Percentiles rank a stretch among this genome's conserved stretches.
Evolutionary conservation across 2,113 vertebrate species (phyloP).

Genomic region (Nannobrachium achirus): DNA sequence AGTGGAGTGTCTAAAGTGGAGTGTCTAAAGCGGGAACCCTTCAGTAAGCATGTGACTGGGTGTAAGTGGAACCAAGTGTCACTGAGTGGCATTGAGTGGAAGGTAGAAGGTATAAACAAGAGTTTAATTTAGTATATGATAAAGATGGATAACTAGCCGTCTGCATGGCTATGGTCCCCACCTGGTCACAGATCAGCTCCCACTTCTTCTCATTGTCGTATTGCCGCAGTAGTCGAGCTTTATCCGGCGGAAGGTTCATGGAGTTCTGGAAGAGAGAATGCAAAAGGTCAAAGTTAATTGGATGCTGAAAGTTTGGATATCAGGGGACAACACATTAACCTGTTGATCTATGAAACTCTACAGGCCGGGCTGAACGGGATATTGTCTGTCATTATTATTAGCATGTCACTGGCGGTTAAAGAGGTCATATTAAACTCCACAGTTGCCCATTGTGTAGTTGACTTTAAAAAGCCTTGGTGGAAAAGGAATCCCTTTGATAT

Average conservation of each 20-base stretch:
- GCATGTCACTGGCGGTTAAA: neutral
- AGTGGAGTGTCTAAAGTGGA: neutral
- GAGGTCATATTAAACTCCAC: neutral
- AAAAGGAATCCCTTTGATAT: slow-evolving; percentile 19
- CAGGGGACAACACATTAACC: neutral
- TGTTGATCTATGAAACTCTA: neutral
- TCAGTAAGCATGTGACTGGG: too few relatives aligned
- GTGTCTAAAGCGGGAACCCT: neutral
- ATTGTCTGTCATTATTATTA: neutral
- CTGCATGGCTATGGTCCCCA: slow-evolving; percentile 53
- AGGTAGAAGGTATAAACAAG: too few relatives aligned
- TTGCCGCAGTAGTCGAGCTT: slow-evolving; percentile 93
- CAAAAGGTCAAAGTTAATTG: slow-evolving; percentile 42
- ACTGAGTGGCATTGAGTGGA: too few relatives aligned
- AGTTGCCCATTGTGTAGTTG: neutral
- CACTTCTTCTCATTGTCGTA: slow-evolving; percentile 99
- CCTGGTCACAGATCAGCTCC: slow-evolving; percentile 99
- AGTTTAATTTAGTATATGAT: neutral
- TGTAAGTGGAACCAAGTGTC: too few relatives aligned
- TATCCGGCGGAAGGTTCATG: slow-evolving; percentile 98
- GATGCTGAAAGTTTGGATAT: slow-evolving; percentile 2
- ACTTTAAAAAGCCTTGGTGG: neutral
- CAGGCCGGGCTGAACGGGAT: neutral
- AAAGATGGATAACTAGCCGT: neutral
- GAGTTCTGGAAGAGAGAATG: slow-evolving; percentile 85